These are phyloP conservation scores for Quadriops clusia DNA, from an alignment of 2,888 invertebrate species.

Conservation along the genomic window DNA sequence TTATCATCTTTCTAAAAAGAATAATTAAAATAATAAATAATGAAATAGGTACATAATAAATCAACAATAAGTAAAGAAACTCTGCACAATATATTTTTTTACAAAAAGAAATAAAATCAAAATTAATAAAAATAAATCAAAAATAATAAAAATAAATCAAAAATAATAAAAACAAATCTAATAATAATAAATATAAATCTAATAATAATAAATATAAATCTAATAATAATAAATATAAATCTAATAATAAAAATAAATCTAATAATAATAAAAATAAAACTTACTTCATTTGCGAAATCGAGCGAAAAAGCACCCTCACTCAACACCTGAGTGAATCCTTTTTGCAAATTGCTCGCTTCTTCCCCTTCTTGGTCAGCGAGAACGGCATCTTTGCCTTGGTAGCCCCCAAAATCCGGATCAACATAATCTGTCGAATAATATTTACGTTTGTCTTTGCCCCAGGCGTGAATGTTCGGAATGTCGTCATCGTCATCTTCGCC, in stretches of 20 bases:
- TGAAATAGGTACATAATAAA: too few species aligned
- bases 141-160: too few species aligned
- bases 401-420: conserved; percentile 71
- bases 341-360: conserved; percentile 72
- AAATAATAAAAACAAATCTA: too few species aligned
- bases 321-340: conserved; percentile 61
- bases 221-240: too few species aligned
- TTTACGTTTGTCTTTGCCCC: conserved; percentile 70
- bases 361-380: conserved; percentile 70
- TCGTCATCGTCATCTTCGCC: conserved; percentile 50
- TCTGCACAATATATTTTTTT: too few species aligned
- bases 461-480: conserved; percentile 70
- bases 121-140: too few species aligned
- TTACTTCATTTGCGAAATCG: conserved; percentile 42
- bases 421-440: conserved; percentile 84
- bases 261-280: too few species aligned
- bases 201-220: too few species aligned
- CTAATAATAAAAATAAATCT: conserved; percentile 10
- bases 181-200: too few species aligned
- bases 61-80: too few species aligned
- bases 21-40: too few species aligned
- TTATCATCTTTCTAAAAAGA: conserved; percentile 23
- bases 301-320: conserved; percentile 66
- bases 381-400: conserved; percentile 52
- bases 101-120: too few species aligned